Evolutionary conservation across 2,888 invertebrate genomes (phyloP), one percentile per base, ranked within the genome.

Genomic region (Dryococelus australis): DNA sequence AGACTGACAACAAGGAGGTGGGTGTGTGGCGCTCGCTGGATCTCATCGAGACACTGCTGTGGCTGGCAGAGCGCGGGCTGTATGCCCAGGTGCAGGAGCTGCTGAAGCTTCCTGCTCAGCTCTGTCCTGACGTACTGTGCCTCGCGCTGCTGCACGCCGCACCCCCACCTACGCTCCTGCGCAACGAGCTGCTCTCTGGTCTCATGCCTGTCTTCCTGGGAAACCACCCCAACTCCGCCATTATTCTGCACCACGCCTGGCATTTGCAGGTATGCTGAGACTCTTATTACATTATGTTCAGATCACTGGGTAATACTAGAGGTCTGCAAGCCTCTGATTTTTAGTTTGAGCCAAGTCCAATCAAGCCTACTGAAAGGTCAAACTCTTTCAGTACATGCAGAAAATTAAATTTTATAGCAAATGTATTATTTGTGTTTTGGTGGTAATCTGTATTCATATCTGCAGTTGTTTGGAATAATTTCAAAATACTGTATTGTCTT

Each of bases 171-270:
- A 96, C 97, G 5, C 94, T 95, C 80, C 93, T 97, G 80, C 94
- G 98, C 88, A 97, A 98, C 92, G 99, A 99, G 91, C 93, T 99
- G 87, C 94, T 99, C 89, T 95, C 96, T 84, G 96, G 95, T 86
- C 93, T 99, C 65, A 97, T 99, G 92, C 98, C 98, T 4, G 96
- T 98, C 90, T 99, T 99, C 93, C 94, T 99, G 87, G 97, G 97
- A 78, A 98, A 98, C 93, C 99, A 99, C 93, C 98, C 98, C 0
- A 99, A 99, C 93, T 98, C 99, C 0, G 98, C 97, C 43, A 97
- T 98, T n/a, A 97, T 99, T 89, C 93, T 99, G 87, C 98, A 99
- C 92, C 97, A 98, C 91, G 98, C 98, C 6, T 99, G 99, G 99
- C 97, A 98, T 92, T 95, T 96, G 86, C 96, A 92, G 91, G 93